These are phyloP conservation scores for Adela reaumurella DNA, from an alignment of 2,888 invertebrate genomes.

Conservation along the genomic window DNA sequence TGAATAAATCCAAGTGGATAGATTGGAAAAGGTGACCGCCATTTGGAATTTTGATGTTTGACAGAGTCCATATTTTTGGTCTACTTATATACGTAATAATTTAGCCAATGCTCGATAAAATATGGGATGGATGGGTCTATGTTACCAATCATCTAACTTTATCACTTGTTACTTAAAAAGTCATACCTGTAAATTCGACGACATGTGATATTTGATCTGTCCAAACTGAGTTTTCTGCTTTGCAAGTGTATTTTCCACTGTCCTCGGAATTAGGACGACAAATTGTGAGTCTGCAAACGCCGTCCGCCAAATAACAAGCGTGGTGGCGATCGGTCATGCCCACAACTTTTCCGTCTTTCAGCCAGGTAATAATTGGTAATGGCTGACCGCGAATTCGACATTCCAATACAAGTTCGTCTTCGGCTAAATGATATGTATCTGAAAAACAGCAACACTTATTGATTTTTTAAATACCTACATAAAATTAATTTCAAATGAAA, in stretches of 20 bases:
- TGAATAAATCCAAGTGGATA: no score
- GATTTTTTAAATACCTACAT: no score
- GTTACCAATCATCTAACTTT: conserved; percentile 8
- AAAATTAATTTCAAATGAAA: no score
- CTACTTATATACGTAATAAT: no score
- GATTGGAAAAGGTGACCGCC: no score
- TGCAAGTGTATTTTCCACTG: conserved; percentile 71
- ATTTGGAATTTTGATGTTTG: no score
- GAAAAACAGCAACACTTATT: no score
- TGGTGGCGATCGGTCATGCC: conserved; percentile 55
- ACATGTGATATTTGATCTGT: conserved; percentile 72
- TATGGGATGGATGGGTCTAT: no score
- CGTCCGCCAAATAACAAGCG: conserved; percentile 67
- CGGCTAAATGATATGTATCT: conserved; percentile 70
- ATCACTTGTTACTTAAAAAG: no score
- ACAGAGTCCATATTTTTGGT: no score
- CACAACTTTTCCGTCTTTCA: conserved; percentile 64
- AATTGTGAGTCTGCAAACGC: conserved; percentile 68
- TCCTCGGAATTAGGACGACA: conserved; percentile 63
- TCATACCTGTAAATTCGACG: conserved; percentile 63
- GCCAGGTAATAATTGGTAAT: conserved; percentile 70
- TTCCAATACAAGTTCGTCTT: conserved; percentile 73
- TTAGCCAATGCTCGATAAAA: no score
- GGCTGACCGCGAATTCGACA: conserved; percentile 76
- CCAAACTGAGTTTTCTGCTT: conserved; percentile 69